phyloP scores from a whole-genome alignment of 2,888 invertebrate genomes.

The Ormyrus pomaceus region DNA sequence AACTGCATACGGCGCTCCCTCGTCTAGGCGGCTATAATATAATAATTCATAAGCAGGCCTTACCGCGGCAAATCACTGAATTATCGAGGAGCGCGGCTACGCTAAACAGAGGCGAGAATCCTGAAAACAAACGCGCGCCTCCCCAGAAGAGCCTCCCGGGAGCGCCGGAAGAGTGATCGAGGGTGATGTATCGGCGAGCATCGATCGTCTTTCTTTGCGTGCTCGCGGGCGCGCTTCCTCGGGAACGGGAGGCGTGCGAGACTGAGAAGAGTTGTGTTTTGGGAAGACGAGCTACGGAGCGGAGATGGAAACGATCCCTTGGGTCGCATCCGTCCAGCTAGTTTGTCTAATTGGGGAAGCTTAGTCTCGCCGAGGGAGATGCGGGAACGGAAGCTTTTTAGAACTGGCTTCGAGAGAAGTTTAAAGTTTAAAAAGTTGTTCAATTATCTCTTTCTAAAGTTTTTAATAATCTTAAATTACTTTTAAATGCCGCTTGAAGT shows the following conservation, averaged over 20 bases:
- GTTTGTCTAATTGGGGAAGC: slow-evolving; percentile 21
- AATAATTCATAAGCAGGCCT: slow-evolving; percentile 19
- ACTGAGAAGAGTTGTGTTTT: background rate
- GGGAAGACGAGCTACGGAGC: background rate
- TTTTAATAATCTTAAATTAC: too few species aligned
- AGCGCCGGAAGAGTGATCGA: slow-evolving; percentile 64
- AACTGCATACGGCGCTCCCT: too few species aligned
- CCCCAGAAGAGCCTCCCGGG: slow-evolving; percentile 15
- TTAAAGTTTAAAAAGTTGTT: background rate
- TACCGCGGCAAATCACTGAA: slow-evolving; percentile 8
- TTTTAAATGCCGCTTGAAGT: too few species aligned
- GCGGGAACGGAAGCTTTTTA: background rate
- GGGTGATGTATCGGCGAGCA: slow-evolving; percentile 62
- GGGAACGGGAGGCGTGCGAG: background rate
- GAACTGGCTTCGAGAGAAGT: background rate
- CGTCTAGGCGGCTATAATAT: background rate
- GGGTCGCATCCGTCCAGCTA: slow-evolving; percentile 47
- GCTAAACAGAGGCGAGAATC: background rate
- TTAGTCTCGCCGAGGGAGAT: background rate
- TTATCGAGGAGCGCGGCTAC: background rate
- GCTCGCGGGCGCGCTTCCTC: background rate
- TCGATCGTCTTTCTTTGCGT: background rate
- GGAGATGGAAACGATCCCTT: slow-evolving; percentile 33
- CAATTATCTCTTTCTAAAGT: too few species aligned
- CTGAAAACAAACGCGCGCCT: slow-evolving; percentile 8